A percentile compares a stretch with the other conserved stretches of the same genome.
phyloP scores from a whole-genome alignment of 1,140 invertebrate species.

The Drosophila yakuba region DNA sequence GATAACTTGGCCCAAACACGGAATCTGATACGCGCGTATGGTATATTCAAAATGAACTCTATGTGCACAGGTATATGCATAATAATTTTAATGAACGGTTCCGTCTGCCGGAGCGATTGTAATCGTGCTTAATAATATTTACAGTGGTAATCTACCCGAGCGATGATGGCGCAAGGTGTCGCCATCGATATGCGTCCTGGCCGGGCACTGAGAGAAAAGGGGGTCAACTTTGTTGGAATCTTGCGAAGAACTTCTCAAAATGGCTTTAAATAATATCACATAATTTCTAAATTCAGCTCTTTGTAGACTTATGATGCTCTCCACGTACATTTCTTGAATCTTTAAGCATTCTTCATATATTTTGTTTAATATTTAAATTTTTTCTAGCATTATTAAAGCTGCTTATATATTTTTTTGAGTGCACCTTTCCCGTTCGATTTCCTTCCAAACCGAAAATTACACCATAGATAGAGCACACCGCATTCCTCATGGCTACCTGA shows the following conservation, averaged over 20 bases:
- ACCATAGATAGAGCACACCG: slow-evolving; percentile 55
- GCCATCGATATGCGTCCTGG: slow-evolving; percentile 38
- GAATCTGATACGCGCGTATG: slow-evolving; percentile 59
- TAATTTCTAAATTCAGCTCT: too few species aligned
- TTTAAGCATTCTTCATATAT: too few species aligned
- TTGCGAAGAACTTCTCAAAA: too few species aligned
- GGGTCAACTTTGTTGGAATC: neutral
- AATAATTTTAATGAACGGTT: slow-evolving; percentile 77
- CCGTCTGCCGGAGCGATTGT: slow-evolving; percentile 58
- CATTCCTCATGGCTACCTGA: slow-evolving; percentile 68
- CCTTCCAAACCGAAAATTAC: slow-evolving; percentile 52
- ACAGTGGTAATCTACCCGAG: slow-evolving; percentile 80
- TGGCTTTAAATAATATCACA: too few species aligned
- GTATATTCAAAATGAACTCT: slow-evolving; percentile 3
- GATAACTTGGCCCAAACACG: slow-evolving; percentile 39
- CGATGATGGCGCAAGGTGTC: slow-evolving; percentile 69
- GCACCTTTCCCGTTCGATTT: slow-evolving; percentile 15
- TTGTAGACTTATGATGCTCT: neutral
- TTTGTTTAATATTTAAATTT: too few species aligned
- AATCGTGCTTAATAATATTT: slow-evolving; percentile 82
- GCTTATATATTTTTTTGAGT: neutral
- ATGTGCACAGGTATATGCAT: slow-evolving; percentile 17
- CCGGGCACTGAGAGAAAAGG: slow-evolving; percentile 20
- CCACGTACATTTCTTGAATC: neutral
- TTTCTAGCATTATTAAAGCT: neutral